Percentiles rank a stretch among this genome's conserved stretches.
Evolutionary conservation across 2,888 invertebrate species (phyloP).

Genomic region (Tipula lateralis): DNA sequence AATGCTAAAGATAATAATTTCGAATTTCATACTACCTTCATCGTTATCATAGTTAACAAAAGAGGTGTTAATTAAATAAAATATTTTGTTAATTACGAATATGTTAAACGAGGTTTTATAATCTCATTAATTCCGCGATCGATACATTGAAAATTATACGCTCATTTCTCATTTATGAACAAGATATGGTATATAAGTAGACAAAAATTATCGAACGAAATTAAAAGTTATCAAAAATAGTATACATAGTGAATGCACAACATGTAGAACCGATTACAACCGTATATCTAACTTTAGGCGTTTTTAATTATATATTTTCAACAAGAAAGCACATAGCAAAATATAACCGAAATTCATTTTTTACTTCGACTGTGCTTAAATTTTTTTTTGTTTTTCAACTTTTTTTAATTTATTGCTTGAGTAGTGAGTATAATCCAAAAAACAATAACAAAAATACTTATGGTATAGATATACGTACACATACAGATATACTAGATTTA

Average conservation of each 20-base stretch:
- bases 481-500: too few species aligned
- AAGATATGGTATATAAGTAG: neutral
- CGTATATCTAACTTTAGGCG: constrained; percentile 13
- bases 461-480: neutral
- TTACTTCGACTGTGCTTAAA: neutral
- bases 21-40: neutral
- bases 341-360: neutral
- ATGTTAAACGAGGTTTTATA: neutral
- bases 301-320: constrained; percentile 16
- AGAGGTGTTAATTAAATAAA: neutral
- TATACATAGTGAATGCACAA: neutral
- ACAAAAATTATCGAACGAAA: neutral
- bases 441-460: neutral
- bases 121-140: neutral
- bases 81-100: neutral
- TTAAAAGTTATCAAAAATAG: neutral
- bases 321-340: neutral
- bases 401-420: neutral
- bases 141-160: neutral
- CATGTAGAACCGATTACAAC: neutral
- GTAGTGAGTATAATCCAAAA: neutral
- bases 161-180: neutral
- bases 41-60: neutral
- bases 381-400: neutral
- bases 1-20: neutral